These are phyloP conservation scores for Vidua chalybeata DNA, from an alignment of 2,113 vertebrate species.

Conservation along the genomic window DNA sequence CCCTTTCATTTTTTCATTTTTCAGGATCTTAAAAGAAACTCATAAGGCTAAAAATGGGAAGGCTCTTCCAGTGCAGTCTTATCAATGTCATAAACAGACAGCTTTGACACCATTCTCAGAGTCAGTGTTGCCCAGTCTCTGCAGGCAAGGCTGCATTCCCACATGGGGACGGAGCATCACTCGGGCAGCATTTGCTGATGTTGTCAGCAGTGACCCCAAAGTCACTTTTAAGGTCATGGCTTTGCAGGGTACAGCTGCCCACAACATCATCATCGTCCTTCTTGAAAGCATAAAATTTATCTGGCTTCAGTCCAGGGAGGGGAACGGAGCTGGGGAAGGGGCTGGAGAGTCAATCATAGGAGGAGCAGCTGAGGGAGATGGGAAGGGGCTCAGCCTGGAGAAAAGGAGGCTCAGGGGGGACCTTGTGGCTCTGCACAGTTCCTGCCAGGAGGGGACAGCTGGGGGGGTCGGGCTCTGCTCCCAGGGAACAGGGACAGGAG, in stretches of 20 bases:
- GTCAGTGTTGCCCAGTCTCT: not conserved
- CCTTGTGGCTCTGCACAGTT: not conserved
- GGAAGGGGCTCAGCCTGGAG: not conserved
- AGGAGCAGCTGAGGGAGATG: not conserved
- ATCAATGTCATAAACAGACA: not conserved
- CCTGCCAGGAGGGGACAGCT: not conserved
- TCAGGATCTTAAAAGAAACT: not conserved
- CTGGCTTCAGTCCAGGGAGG: not conserved
- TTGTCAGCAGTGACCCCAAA: not conserved
- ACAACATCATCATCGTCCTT: not conserved
- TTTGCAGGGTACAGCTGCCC: not conserved
- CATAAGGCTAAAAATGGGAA: constrained; percentile 22
- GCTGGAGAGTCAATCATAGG: not conserved
- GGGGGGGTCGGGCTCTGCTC: no score
- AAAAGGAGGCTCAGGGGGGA: not conserved
- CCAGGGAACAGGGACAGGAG: not conserved
- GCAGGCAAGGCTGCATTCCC: not conserved
- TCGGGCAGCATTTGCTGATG: not conserved
- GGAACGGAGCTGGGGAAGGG: not conserved
- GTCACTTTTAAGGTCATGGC: not conserved
- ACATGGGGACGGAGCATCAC: not conserved
- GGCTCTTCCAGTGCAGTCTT: not conserved
- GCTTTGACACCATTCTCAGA: not conserved
- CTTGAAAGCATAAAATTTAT: not conserved
- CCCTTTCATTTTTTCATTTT: not conserved